Percentiles rank a stretch among this genome's conserved stretches.
Evolutionary conservation across 2,797 vertebrate species (phyloP).

Genomic region (Cheirogaleus major): DNA sequence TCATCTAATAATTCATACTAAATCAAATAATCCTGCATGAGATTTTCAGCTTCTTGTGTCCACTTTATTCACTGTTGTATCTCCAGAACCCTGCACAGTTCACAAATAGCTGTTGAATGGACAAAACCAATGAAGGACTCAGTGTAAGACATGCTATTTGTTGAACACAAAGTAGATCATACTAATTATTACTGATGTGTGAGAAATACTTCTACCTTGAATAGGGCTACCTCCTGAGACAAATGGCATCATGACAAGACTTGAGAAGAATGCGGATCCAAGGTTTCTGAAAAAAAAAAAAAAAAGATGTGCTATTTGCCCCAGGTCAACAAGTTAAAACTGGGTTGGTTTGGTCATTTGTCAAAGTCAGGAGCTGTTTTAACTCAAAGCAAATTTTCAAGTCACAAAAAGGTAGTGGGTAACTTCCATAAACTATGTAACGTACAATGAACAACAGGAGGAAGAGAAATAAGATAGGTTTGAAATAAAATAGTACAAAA

Average conservation of each 20-base stretch:
- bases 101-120: neutral
- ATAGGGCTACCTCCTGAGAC: neutral
- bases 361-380: slow-evolving; percentile 27
- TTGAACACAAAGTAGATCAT: neutral
- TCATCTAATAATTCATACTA: neutral
- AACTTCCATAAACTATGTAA: neutral
- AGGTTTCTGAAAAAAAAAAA: neutral
- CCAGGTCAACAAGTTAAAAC: neutral
- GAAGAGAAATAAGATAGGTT: neutral
- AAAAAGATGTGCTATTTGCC: neutral
- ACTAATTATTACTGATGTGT: neutral
- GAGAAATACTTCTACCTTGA: neutral
- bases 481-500: neutral
- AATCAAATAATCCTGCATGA: neutral
- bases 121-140: neutral
- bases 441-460: neutral
- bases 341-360: neutral
- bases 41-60: neutral
- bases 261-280: slow-evolving; percentile 20
- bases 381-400: slow-evolving; percentile 32
- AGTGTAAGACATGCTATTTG: neutral
- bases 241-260: neutral
- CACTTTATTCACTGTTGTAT: neutral
- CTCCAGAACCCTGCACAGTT: neutral
- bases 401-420: neutral